Evolutionary conservation across 2,888 invertebrate genomes (phyloP).

Genomic region (Deilephila porcellus): DNA sequence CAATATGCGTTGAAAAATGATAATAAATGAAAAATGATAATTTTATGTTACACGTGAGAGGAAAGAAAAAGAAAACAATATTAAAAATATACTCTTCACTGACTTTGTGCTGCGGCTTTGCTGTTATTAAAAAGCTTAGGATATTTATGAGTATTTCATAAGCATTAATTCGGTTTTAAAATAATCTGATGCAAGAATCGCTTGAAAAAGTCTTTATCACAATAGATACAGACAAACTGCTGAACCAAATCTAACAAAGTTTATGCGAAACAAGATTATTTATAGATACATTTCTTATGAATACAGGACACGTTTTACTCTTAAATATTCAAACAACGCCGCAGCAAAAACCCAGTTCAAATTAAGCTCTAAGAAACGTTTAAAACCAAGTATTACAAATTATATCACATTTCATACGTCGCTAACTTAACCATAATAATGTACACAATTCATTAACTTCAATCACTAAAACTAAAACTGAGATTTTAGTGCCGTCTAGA

Average conservation of each 20-base stretch:
- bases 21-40: conserved; percentile 16
- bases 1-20: conserved; percentile 8
- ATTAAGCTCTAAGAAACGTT: conserved; percentile 17
- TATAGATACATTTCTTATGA: background rate
- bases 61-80: conserved; percentile 18
- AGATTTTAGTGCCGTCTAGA: conserved; percentile 46
- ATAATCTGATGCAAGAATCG: background rate
- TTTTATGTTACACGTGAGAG: background rate
- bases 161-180: conserved; percentile 6
- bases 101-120: background rate
- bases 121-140: background rate
- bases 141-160: too few relatives aligned
- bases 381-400: conserved; percentile 26
- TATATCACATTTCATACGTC: conserved; percentile 45
- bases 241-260: conserved; percentile 2
- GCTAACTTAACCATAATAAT: conserved; percentile 44
- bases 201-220: background rate
- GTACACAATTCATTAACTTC: conserved; percentile 48
- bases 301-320: background rate
- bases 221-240: background rate
- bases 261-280: background rate
- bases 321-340: background rate
- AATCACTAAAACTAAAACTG: conserved; percentile 48
- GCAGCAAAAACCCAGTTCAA: background rate
- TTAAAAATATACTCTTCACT: conserved; percentile 8